phyloP scores from a whole-genome alignment of 2,888 invertebrate species.

The Xylocampa areola region DNA sequence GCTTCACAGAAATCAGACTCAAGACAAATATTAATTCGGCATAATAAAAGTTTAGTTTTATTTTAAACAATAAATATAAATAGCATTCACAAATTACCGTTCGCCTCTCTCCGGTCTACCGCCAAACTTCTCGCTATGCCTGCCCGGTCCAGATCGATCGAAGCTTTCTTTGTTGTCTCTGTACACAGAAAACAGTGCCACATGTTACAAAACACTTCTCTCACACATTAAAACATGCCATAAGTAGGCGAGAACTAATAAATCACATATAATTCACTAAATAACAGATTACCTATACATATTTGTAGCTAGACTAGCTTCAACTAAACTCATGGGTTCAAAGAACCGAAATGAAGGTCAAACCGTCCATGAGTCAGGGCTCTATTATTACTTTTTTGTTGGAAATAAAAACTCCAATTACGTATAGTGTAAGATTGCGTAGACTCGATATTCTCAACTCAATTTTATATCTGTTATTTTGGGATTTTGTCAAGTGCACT shows the following conservation, averaged over 20 bases:
- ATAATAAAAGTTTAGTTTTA: not conserved
- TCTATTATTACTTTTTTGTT: slow-evolving; percentile 78
- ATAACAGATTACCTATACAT: slow-evolving; percentile 76
- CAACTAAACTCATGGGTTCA: slow-evolving; percentile 73
- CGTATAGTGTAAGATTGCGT: slow-evolving; percentile 49
- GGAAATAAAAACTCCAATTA: slow-evolving; percentile 69
- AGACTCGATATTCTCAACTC: slow-evolving; percentile 50
- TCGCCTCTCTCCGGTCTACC: slow-evolving; percentile 74
- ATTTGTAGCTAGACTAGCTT: slow-evolving; percentile 63
- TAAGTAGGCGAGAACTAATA: slow-evolving; percentile 37
- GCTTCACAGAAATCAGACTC: too few species aligned
- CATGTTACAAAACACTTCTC: slow-evolving; percentile 44
- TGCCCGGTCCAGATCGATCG: slow-evolving; percentile 79
- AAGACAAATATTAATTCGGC: not conserved
- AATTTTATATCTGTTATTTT: slow-evolving; percentile 33
- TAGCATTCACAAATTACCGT: slow-evolving; percentile 59
- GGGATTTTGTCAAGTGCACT: slow-evolving; percentile 22
- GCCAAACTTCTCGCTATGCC: slow-evolving; percentile 82
- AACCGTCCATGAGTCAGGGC: slow-evolving; percentile 77
- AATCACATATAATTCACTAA: slow-evolving; percentile 42
- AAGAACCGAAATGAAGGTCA: slow-evolving; percentile 82
- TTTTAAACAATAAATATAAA: not conserved
- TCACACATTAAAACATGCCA: slow-evolving; percentile 42
- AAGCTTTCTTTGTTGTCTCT: slow-evolving; percentile 82
- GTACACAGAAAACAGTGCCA: slow-evolving; percentile 54